Conservation (phyloP, 2,113 vertebrate species). For the Callopanchax toddi region DNA sequence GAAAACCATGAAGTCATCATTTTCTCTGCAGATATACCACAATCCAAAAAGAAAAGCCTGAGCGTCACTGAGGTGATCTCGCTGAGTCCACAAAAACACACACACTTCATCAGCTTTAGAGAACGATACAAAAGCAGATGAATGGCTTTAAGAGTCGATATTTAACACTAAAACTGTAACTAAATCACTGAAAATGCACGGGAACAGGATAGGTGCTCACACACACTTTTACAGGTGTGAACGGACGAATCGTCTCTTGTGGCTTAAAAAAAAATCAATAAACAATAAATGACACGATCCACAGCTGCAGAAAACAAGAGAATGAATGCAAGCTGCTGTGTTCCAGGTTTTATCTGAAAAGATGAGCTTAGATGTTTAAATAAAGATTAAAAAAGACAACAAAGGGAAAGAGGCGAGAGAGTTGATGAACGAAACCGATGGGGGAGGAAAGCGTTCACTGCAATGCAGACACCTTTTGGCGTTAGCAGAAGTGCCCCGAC, state of each 20-base stretch:
- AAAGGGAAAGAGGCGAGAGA: background rate
- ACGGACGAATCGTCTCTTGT: no score
- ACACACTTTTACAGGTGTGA: background rate
- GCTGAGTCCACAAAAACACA: constrained; percentile 46
- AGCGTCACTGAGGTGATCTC: constrained; percentile 27
- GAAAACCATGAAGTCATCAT: constrained; percentile 71
- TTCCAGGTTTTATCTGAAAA: constrained; percentile 28
- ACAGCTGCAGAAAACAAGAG: background rate
- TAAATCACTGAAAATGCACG: constrained; percentile 21
- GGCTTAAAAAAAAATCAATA: no score
- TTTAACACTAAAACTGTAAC: constrained; percentile 14
- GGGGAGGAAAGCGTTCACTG: constrained; percentile 46
- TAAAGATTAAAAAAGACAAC: background rate
- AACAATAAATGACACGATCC: background rate
- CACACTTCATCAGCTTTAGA: constrained; percentile 12
- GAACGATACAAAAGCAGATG: constrained; percentile 40
- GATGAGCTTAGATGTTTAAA: constrained; percentile 1
- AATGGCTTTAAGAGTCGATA: background rate
- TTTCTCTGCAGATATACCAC: constrained; percentile 55
- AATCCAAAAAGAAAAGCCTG: constrained; percentile 57
- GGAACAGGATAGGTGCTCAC: background rate
- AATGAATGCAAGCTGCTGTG: background rate
- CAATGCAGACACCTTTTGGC: constrained; percentile 74
- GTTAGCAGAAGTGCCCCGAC: constrained; percentile 48
- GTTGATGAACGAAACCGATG: background rate